Conservation (phyloP, 2,888 invertebrate species). For the Parnassius glacialis region DNA sequence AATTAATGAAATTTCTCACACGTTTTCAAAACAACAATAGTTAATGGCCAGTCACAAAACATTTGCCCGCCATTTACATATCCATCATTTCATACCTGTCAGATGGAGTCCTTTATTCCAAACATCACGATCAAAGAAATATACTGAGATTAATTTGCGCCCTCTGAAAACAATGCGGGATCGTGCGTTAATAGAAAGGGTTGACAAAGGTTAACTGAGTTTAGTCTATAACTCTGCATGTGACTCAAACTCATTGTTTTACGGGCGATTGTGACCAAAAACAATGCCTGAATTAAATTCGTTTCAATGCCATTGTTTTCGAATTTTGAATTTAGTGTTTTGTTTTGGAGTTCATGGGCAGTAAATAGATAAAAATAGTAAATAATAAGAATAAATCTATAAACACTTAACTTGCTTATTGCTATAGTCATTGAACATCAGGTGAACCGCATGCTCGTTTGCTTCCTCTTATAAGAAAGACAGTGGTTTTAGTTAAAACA, state of each 20-base stretch:
- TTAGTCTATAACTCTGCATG: conserved; percentile 79
- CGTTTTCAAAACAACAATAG: conserved; percentile 11
- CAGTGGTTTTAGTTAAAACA: no score
- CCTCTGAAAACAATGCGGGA: conserved; percentile 65
- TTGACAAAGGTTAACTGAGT: conserved; percentile 40
- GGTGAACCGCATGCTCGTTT: no score
- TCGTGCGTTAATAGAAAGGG: conserved; percentile 59
- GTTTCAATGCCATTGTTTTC: conserved; percentile 48
- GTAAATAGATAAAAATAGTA: conserved; percentile 15
- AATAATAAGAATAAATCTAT: background rate
- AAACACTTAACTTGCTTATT: no score
- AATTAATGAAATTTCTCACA: conserved; percentile 22
- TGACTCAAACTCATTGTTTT: conserved; percentile 74
- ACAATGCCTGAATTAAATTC: conserved; percentile 68
- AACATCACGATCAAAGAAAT: conserved; percentile 73
- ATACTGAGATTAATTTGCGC: conserved; percentile 77
- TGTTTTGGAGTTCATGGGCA: conserved; percentile 28
- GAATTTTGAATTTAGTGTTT: conserved; percentile 34
- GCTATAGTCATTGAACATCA: no score
- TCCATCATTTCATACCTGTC: conserved; percentile 61
- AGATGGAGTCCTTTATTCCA: conserved; percentile 57
- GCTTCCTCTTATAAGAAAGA: no score
- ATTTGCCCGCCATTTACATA: conserved; percentile 52
- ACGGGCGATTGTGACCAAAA: conserved; percentile 58
- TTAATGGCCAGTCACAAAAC: conserved; percentile 27